Conservation (phyloP, 2,113 vertebrate species). For the Corvus cornix region DNA sequence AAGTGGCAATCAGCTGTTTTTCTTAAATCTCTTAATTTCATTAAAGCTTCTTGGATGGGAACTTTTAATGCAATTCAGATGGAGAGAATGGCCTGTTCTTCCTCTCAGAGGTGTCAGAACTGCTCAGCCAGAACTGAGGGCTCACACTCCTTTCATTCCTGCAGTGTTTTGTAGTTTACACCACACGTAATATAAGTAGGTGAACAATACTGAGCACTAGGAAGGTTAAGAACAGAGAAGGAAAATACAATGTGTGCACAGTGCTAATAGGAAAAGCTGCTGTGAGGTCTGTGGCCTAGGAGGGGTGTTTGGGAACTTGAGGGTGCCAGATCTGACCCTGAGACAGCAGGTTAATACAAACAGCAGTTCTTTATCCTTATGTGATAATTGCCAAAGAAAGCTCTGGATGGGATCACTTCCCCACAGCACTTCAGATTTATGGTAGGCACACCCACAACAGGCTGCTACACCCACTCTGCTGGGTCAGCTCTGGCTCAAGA, state of each 20-base stretch:
- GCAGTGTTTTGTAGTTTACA: background rate
- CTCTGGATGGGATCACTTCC: background rate
- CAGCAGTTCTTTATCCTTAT: background rate
- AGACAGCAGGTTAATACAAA: background rate
- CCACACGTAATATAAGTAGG: accelerated
- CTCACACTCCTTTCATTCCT: background rate
- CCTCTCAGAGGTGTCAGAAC: background rate
- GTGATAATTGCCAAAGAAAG: background rate
- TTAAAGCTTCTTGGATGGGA: background rate
- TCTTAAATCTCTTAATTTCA: background rate
- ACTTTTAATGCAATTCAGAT: background rate
- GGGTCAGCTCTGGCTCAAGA: background rate
- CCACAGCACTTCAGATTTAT: background rate
- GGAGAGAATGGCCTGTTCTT: background rate
- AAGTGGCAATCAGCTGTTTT: background rate
- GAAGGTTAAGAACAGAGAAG: background rate
- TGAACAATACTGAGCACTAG: background rate
- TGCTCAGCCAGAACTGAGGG: background rate
- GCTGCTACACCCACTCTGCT: background rate
- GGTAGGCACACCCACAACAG: background rate
- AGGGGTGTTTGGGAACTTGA: background rate
- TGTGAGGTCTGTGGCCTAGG: background rate
- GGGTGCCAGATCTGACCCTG: background rate
- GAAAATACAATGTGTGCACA: background rate
- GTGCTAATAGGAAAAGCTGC: background rate